A percentile compares a stretch with the other conserved stretches of the same genome.
Evolutionary conservation across 2,888 invertebrate species (phyloP).

Genomic region (Stegophylla sp.): DNA sequence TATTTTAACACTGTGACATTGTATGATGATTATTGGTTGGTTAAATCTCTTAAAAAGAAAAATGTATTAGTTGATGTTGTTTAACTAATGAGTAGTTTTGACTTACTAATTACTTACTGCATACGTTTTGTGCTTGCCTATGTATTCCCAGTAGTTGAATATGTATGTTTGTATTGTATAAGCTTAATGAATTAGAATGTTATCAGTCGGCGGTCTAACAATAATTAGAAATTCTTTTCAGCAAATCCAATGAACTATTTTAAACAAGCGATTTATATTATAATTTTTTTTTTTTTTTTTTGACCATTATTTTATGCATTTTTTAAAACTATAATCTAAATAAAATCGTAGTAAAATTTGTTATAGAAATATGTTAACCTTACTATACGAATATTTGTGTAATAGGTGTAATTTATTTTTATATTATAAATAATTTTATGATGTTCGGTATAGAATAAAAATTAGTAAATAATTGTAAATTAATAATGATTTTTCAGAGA

Average conservation of each 20-base stretch:
- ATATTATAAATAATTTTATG: no score
- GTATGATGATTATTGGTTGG: not conserved
- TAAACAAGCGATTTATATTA: not conserved
- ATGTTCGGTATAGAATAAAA: no score
- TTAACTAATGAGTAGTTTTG: slow-evolving; percentile 48
- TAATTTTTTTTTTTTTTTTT: no score
- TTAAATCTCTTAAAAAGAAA: not conserved
- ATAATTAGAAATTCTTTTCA: slow-evolving; percentile 10
- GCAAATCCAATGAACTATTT: slow-evolving; percentile 3
- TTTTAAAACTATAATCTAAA: no score
- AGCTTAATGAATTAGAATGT: slow-evolving; percentile 28
- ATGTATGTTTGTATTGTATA: slow-evolving; percentile 5
- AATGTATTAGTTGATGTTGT: slow-evolving; percentile 36
- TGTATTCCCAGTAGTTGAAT: slow-evolving; percentile 20
- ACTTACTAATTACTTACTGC: slow-evolving; percentile 43
- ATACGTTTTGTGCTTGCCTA: slow-evolving; percentile 24
- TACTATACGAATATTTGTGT: no score
- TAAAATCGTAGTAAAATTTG: no score
- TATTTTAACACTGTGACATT: slow-evolving; percentile 20
- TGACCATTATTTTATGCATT: no score
- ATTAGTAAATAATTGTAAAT: no score
- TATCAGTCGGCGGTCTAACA: slow-evolving; percentile 32
- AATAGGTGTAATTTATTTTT: no score
- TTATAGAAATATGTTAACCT: no score
- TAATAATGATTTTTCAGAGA: no score